Base-by-base conservation (phyloP, 2,888 invertebrate genomes). In the Drosophila acutilabella region DNA sequence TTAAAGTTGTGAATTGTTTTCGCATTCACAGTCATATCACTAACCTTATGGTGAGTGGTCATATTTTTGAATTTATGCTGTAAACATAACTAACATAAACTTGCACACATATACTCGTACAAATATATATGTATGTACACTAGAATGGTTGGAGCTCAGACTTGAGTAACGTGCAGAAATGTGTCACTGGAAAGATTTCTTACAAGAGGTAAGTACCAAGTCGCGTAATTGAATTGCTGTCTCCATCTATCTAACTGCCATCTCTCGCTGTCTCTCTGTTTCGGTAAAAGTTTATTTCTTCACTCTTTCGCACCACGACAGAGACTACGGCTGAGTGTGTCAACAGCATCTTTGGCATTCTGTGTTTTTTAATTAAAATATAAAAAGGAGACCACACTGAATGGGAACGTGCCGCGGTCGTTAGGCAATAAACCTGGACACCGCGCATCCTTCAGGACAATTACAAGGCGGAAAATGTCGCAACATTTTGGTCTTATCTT, bases 351-450 rank as follows among this genome's bases (percentile, higher is more conserved):
- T 56, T 48, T 68, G n/a, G 68, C 62, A 69, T 73, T 70, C 74
- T 57, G 65, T 69, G 70, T 77, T 73, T 76, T 75, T 76, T 76
- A 76, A 76, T 76, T 76, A 76, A 76, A 76, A 77, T 76, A 76
- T 76, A 76, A 76, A 75, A 76, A 73, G 53, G 54, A 64, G 73
- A 70, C 69, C 67, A 65, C 82, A 78, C 33, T 54, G 73, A 76
- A 61, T 54, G 74, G 74, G 13, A 82, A 78, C 81, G 74, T 84
- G 80, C 71, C 80, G 83, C 88, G 89, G 91, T 90, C 90, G 90
- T 90, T 90, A 90, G 88, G 90, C 90, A 90, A 90, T 90, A 90
- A 90, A 91, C 81, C 86, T 87, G 83, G 74, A 82, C 89, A 89
- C 58, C 77, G 81, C 64, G 76, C 76, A 60, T 77, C 77, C 75